Evolutionary conservation across 2,113 vertebrate species (phyloP).

Genomic region (sheep (Ovis aries)): ARS-UI_Ramb_v3.0 NC_056057.1:16175001-16175500

Average conservation of each 20-base stretch:
- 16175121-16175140: background rate
- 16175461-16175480: too few species aligned
- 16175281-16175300: background rate
- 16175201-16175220: background rate
- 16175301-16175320: background rate
- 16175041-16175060: background rate
- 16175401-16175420: too few species aligned
- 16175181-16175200: background rate
- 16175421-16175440: too few species aligned
- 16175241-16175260: background rate
- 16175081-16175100: background rate
- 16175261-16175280: background rate
- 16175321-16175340: background rate
- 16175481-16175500: too few species aligned
- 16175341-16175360: too few species aligned
- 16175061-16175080: background rate
- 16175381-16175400: too few species aligned
- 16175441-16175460: too few species aligned
- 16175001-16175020: background rate
- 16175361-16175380: too few species aligned
- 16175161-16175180: background rate
- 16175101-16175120: background rate
- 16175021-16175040: background rate
- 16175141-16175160: background rate
- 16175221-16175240: background rate